Evolutionary conservation across 2,113 vertebrate species (phyloP), one percentile per base, ranked within the genome.

Genomic region (Rhombomys opimus): DNA sequence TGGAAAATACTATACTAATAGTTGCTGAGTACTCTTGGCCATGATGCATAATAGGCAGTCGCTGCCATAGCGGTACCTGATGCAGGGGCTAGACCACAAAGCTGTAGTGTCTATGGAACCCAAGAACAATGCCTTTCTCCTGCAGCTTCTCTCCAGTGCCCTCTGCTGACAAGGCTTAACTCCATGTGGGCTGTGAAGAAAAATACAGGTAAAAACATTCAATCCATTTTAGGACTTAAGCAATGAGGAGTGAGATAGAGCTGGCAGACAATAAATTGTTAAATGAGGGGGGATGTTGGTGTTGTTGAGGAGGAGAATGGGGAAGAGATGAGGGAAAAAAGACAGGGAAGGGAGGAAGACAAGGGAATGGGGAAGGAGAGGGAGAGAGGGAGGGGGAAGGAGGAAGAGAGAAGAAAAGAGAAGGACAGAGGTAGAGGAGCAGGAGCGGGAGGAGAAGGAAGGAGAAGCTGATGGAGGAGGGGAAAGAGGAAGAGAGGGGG

Each of bases 131-230:
- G 30, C 11, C 3, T 13, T 54, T 85, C 82, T 80, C 27, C 80
- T 35, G 13, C 54, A 54, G 5, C 30, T 54, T 87, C 89, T 81
- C 76, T 92, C 76, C 54, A 57, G 35, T 12, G 91, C 89, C 89
- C 89, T 85, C 96, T 97, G 70, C 57, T 75, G 86, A n/a, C 68
- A 89, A 80, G 41, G 2, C 9, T 77, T 80, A 75, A 38, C 35
- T 41, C 57, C 13, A 10, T 46, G 13, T 17, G 65, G 52, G 25
- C 18, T 41, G 15, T 72, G 87, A 80, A 70, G 65, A n/a, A 50
- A 95, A 73, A 80, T 30, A n/a, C 5, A 46, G 38, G 85, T 32
- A 63, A 76, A 67, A 22, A 3, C 18, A 27, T 27, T 1, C 13
- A 38, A 89, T 91, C 1, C n/a, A 32, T 61, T 90, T 86, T 52